These are phyloP conservation scores for Amniataba percoides DNA, from an alignment of 2,797 vertebrate species.

Conservation along the genomic window DNA sequence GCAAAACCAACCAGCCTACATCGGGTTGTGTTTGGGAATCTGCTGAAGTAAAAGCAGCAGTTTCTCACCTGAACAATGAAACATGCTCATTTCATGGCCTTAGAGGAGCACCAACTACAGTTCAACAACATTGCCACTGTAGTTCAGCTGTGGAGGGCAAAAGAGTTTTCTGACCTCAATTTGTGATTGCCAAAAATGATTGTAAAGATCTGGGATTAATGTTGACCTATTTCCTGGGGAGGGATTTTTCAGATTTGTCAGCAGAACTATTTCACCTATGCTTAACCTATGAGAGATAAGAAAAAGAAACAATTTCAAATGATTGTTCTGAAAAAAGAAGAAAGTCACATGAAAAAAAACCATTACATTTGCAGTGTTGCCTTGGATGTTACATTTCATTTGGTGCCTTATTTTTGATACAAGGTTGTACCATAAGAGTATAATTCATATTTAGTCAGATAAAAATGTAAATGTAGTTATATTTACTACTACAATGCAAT, in stretches of 20 bases:
- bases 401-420: neutral
- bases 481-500: neutral
- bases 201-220: slow-evolving; percentile 50
- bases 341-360: too few species aligned
- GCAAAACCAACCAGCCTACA: neutral
- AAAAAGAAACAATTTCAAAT: neutral
- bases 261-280: slow-evolving; percentile 15
- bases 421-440: neutral
- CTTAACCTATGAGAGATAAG: neutral
- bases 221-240: slow-evolving; percentile 46
- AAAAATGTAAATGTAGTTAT: neutral
- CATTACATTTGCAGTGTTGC: neutral
- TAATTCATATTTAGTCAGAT: neutral
- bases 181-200: slow-evolving; percentile 33
- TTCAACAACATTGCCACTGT: slow-evolving; percentile 11
- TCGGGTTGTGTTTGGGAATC: neutral
- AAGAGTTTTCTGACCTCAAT: slow-evolving; percentile 35
- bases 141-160: neutral
- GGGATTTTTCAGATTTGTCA: slow-evolving; percentile 42
- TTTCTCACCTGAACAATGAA: slow-evolving; percentile 9
- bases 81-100: neutral
- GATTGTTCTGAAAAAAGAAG: neutral
- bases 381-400: neutral
- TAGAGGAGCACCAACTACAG: neutral
- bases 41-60: neutral